A percentile compares a stretch with the other conserved stretches of the same genome.
phyloP scores from a whole-genome alignment of 2,113 vertebrate genomes.

The Hippolais icterina region DNA sequence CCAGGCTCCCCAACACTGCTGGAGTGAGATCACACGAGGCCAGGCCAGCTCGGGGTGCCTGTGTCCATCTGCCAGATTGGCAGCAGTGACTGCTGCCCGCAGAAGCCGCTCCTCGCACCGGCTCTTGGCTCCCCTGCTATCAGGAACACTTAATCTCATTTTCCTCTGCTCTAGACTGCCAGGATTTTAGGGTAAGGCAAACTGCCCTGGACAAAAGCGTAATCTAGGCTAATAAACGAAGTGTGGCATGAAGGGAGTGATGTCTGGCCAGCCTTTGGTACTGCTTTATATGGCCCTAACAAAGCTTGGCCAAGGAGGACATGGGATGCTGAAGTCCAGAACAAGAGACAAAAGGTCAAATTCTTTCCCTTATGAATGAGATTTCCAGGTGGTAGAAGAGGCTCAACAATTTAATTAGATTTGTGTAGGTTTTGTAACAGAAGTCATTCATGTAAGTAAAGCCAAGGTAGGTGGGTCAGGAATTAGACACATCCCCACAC shows the following conservation, averaged over 20 bases:
- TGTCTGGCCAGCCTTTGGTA: not conserved
- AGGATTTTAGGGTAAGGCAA: not conserved
- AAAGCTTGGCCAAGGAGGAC: not conserved
- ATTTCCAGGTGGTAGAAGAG: not conserved
- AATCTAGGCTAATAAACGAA: not conserved
- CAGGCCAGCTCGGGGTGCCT: not conserved
- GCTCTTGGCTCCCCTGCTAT: not conserved
- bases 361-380: not conserved
- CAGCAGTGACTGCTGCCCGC: accelerated
- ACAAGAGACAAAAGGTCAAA: not conserved
- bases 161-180: not conserved
- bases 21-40: not conserved
- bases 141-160: constrained; percentile 5
- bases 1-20: not conserved
- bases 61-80: not conserved
- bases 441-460: not conserved
- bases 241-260: not conserved
- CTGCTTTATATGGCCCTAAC: not conserved
- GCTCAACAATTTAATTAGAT: not conserved
- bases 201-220: not conserved
- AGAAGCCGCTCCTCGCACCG: accelerated
- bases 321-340: not conserved
- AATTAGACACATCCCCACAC: not conserved
- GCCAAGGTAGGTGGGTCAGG: not conserved
- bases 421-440: not conserved